Base-by-base conservation (phyloP, 2,797 vertebrate species). In the Carcharodon carcharias region DNA sequence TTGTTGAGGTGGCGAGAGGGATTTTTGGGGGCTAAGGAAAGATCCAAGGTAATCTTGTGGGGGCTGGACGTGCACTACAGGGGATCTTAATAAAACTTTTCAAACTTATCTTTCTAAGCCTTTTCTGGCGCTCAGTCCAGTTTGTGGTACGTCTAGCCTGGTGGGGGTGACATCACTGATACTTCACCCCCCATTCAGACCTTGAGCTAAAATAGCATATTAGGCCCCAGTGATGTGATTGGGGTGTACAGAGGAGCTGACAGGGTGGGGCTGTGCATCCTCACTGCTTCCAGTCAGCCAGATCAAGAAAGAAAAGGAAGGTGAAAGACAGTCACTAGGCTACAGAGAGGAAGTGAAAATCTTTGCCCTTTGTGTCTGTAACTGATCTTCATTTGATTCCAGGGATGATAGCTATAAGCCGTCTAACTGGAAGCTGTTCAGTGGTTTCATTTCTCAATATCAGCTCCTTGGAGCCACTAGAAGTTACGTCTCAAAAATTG, bases 381-480 rank as follows among this genome's bases (percentile, higher is more conserved):
- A 88, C 12, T 8, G 54, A 61, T 40, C 23, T 96, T 63, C 40
- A 7, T 67, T 96, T 93, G 63, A 96, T 96, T 97, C 71, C 97
- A 98, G 98, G 97, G 98, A 98, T 97, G 98, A 98, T 96, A 97
- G 98, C 80, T 98, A 97, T 96, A 97, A 97, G 96, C 97, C 98
- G 31, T 98, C 98, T 96, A 98, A 98, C 97, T 98, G 98, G 98
- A 96, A 98, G 96, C 98, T 99, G 82, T 98, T 98, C 0, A 97
- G 97, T 0, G 98, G 98, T 21, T 97, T 98, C 67, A 97, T 98
- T 94, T 97, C 98, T 31, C 98, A 97, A 97, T 97, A 54, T 96
- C 97, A 0, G 63, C 97, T n/a, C 97, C 97, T 97, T 97, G 97
- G 73, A 96, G 98, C 85, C 97, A 97, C 0, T 96, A 96, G 0